phyloP scores from a whole-genome alignment of 2,888 invertebrate genomes.

The Epistrophe eligans region DNA sequence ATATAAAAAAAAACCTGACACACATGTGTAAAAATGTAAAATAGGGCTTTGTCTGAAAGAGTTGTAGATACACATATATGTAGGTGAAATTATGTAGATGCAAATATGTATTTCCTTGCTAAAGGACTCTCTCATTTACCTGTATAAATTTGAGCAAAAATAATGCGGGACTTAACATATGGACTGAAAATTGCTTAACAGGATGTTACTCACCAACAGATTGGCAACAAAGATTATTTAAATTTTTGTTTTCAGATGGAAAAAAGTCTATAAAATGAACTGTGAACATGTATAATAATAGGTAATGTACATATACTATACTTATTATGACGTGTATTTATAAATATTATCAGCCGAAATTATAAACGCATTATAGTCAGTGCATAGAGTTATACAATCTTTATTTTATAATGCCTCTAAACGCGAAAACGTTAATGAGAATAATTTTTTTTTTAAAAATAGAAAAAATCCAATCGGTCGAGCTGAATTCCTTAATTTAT shows the following conservation, averaged over 20 bases:
- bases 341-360: too few species aligned
- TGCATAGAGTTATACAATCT: too few species aligned
- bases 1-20: slow-evolving; percentile 12
- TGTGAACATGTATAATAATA: too few species aligned
- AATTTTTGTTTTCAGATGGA: slow-evolving; percentile 37
- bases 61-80: background rate
- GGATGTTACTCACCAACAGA: slow-evolving; percentile 30
- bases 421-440: too few species aligned
- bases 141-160: slow-evolving; percentile 48
- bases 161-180: slow-evolving; percentile 54
- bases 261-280: background rate
- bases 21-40: slow-evolving; percentile 57
- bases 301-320: too few species aligned
- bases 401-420: too few species aligned
- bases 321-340: too few species aligned
- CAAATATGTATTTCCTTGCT: background rate
- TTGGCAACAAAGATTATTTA: slow-evolving; percentile 53
- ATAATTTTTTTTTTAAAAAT: too few species aligned
- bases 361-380: too few species aligned
- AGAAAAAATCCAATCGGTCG: too few species aligned
- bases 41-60: slow-evolving; percentile 30
- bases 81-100: background rate
- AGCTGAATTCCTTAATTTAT: too few species aligned
- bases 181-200: slow-evolving; percentile 55
- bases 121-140: slow-evolving; percentile 9